A percentile compares a stretch with the other conserved stretches of the same genome.
phyloP scores from a whole-genome alignment of 35 echinoderm and acorn worm genomes.

The Apostichopus californicus region DNA sequence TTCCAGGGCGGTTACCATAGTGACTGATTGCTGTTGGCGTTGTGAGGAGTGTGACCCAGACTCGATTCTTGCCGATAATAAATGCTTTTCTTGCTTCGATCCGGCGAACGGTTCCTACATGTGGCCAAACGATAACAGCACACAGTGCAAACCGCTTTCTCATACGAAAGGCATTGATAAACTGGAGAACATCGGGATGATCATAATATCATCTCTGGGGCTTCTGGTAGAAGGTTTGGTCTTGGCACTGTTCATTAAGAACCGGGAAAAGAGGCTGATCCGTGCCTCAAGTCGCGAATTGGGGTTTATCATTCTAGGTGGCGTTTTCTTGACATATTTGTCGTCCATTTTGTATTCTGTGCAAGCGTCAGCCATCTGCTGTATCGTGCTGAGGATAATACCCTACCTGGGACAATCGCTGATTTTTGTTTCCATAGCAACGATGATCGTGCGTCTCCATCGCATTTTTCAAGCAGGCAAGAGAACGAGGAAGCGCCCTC shows the following conservation, averaged over 20 bases:
- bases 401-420: slow-evolving; percentile 39
- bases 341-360: slow-evolving; percentile 19
- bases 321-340: slow-evolving; percentile 34
- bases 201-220: background rate
- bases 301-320: slow-evolving; percentile 53
- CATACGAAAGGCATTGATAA: background rate
- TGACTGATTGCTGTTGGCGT: slow-evolving; percentile 19
- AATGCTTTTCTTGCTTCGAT: slow-evolving; percentile 1
- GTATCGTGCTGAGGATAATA: slow-evolving; percentile 21
- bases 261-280: slow-evolving; percentile 32
- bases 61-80: background rate
- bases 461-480: slow-evolving; percentile 75
- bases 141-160: background rate
- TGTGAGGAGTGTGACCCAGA: background rate
- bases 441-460: slow-evolving; percentile 66
- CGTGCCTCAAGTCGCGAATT: slow-evolving; percentile 74
- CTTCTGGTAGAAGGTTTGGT: background rate
- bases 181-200: background rate
- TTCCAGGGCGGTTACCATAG: slow-evolving; percentile 38
- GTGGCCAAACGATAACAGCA: background rate
- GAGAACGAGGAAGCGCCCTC: slow-evolving; percentile 61
- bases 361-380: slow-evolving; percentile 29
- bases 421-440: slow-evolving; percentile 51
- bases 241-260: slow-evolving; percentile 6
- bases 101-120: background rate